Percentiles rank a stretch among this genome's conserved stretches.
phyloP scores from a whole-genome alignment of 1,140 invertebrate genomes.

The Drosophila kepulauana region DNA sequence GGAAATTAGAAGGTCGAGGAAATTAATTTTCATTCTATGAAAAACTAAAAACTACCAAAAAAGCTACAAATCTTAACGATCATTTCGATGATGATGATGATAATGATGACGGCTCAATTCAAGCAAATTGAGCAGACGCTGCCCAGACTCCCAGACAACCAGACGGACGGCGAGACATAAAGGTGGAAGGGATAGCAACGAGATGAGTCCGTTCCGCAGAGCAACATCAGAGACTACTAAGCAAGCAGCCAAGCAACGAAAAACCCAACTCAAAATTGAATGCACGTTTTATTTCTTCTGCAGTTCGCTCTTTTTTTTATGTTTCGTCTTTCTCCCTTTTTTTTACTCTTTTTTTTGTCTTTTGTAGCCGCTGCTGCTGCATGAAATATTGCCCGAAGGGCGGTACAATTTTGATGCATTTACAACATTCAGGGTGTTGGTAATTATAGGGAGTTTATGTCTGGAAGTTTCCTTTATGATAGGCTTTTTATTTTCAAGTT shows the following conservation, averaged over 20 bases:
- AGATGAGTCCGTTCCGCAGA: slow-evolving; percentile 27
- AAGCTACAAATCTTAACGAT: slow-evolving; percentile 20
- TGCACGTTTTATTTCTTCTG: slow-evolving; percentile 53
- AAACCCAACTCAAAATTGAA: slow-evolving; percentile 58
- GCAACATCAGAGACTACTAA: background rate
- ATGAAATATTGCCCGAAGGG: slow-evolving; percentile 74
- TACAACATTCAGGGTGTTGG: slow-evolving; percentile 84
- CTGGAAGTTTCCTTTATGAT: slow-evolving; percentile 80
- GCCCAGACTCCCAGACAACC: background rate
- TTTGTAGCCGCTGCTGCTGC: slow-evolving; percentile 38
- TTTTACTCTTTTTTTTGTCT: slow-evolving; percentile 22
- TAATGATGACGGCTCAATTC: slow-evolving; percentile 65
- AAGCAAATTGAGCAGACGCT: slow-evolving; percentile 36
- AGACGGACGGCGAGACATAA: background rate
- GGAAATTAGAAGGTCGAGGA: slow-evolving; percentile 19
- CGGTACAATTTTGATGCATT: slow-evolving; percentile 84
- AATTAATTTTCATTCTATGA: slow-evolving; percentile 34
- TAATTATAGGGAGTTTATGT: slow-evolving; percentile 85
- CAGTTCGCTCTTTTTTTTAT: slow-evolving; percentile 4
- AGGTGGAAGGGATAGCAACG: slow-evolving; percentile 15
- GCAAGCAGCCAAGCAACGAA: background rate
- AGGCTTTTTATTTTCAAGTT: slow-evolving; percentile 63
- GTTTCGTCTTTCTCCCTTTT: slow-evolving; percentile 16
- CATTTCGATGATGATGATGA: slow-evolving; percentile 28
- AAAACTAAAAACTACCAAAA: slow-evolving; percentile 27